Conservation (phyloP, 1,140 invertebrate genomes). For the Magallana gigas region DNA sequence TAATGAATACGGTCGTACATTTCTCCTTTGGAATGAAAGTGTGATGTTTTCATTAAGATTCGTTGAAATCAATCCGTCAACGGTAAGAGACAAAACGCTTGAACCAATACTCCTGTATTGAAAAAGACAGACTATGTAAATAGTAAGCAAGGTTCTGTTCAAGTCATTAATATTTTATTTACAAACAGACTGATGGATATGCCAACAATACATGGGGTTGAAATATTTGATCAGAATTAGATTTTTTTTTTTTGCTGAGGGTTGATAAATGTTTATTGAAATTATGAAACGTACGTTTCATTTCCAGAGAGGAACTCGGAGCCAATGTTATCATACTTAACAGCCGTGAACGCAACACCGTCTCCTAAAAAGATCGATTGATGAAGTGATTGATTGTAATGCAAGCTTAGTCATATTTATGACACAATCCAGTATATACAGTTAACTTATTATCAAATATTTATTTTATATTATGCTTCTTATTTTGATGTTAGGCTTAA, state of each 20-base stretch:
- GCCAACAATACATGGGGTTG: too few species aligned
- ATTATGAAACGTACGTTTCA: background rate
- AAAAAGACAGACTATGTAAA: too few species aligned
- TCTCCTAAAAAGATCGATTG: background rate
- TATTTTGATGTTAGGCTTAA: background rate
- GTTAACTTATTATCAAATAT: background rate
- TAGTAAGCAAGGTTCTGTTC: too few species aligned
- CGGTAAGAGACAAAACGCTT: background rate
- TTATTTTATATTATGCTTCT: background rate
- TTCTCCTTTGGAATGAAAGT: background rate
- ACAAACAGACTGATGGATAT: too few species aligned
- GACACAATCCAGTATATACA: background rate
- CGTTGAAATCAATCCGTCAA: background rate
- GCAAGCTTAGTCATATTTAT: background rate
- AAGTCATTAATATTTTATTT: too few species aligned
- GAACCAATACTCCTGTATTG: background rate
- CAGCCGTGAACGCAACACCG: conserved; percentile 4
- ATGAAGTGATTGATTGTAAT: background rate
- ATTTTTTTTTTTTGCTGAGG: background rate
- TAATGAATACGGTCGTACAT: background rate
- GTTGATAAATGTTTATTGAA: background rate
- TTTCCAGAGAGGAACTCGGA: background rate
- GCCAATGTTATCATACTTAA: background rate
- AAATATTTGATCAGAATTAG: too few species aligned
- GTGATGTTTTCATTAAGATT: background rate